phyloP scores from a whole-genome alignment of 1,140 invertebrate species.

The Archegozetes longisetosus region DNA sequence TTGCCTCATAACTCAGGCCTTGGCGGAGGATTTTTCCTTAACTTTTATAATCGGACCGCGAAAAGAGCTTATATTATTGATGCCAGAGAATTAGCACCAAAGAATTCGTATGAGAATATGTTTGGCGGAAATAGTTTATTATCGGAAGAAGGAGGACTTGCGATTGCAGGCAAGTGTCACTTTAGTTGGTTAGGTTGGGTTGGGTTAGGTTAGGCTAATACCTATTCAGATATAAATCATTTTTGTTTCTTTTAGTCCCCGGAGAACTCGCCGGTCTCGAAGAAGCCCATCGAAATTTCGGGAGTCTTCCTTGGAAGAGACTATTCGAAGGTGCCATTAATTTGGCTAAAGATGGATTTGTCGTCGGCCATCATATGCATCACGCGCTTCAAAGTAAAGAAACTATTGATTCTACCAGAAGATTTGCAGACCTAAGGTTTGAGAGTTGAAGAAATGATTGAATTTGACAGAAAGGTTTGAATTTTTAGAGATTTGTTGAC shows the following conservation, averaged over 20 bases:
- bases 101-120: slow-evolving; percentile 26
- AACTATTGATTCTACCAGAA: too few relatives aligned
- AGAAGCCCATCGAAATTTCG: slow-evolving; percentile 26
- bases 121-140: slow-evolving; percentile 16
- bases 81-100: slow-evolving; percentile 31
- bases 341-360: slow-evolving; percentile 18
- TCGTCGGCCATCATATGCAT: slow-evolving; percentile 20
- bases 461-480: too few relatives aligned
- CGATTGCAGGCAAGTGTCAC: too few relatives aligned
- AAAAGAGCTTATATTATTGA: slow-evolving; percentile 27
- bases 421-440: too few relatives aligned
- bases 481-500: too few relatives aligned
- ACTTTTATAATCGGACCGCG: slow-evolving; percentile 30
- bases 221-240: too few relatives aligned
- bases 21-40: slow-evolving; percentile 36
- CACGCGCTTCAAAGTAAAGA: slow-evolving; percentile 15
- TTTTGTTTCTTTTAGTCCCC: too few relatives aligned
- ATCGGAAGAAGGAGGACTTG: slow-evolving; percentile 14
- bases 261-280: slow-evolving; percentile 30
- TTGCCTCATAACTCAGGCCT: slow-evolving; percentile 39
- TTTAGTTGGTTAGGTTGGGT: too few relatives aligned
- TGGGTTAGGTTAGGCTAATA: too few relatives aligned
- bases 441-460: too few relatives aligned
- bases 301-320: slow-evolving; percentile 28
- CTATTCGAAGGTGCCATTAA: slow-evolving; percentile 25